Percentiles rank a stretch among this genome's conserved stretches.
phyloP scores from a whole-genome alignment of 2,888 invertebrate genomes.

The Diploptera punctata region DNA sequence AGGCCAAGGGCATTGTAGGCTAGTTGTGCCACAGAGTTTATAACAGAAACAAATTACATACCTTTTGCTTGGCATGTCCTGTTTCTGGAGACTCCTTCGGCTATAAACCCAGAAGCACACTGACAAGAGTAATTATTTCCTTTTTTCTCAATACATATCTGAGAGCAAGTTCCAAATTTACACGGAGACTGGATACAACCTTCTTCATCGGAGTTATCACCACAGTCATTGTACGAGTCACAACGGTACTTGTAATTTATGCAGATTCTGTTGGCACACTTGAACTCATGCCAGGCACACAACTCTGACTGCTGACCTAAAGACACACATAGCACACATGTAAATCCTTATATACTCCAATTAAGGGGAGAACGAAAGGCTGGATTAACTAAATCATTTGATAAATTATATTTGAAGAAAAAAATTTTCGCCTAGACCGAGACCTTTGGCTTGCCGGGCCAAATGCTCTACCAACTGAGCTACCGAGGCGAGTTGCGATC shows the following conservation, averaged over 20 bases:
- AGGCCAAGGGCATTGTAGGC: too few relatives aligned
- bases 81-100: slow-evolving; percentile 46
- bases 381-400: too few relatives aligned
- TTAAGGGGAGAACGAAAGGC: too few relatives aligned
- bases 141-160: slow-evolving; percentile 72
- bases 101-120: slow-evolving; percentile 68
- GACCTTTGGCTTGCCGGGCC: too few relatives aligned
- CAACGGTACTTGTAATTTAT: slow-evolving; percentile 48
- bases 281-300: slow-evolving; percentile 46
- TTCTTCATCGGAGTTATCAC: slow-evolving; percentile 54
- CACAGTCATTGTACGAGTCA: slow-evolving; percentile 51
- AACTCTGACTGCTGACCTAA: slow-evolving; percentile 33
- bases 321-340: too few relatives aligned
- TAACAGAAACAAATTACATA: too few relatives aligned
- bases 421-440: too few relatives aligned
- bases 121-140: slow-evolving; percentile 61
- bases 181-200: slow-evolving; percentile 58
- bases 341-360: too few relatives aligned
- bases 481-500: too few relatives aligned
- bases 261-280: slow-evolving; percentile 52
- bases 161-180: slow-evolving; percentile 78
- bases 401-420: too few relatives aligned
- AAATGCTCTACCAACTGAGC: too few relatives aligned
- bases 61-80: slow-evolving; percentile 51
- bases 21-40: too few relatives aligned